Evolutionary conservation across 2,888 invertebrate species (phyloP), one percentile per base, ranked within the genome.

Genomic region (Fissipunctia ypsillon): DNA sequence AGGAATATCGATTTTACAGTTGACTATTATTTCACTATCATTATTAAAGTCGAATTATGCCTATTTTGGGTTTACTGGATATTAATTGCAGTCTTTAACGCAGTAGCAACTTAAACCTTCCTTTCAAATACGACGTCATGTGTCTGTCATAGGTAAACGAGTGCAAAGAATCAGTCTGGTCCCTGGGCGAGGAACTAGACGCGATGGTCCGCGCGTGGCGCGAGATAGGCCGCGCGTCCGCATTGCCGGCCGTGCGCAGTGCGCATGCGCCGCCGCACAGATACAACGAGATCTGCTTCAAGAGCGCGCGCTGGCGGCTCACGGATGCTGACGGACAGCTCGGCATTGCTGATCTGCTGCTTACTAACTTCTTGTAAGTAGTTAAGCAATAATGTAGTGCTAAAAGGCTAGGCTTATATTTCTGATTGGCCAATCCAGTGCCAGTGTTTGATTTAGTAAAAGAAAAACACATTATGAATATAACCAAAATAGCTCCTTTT

Each of bases 251-350:
- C 25, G 2, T 97, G 97, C 67, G 97, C 98, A 78, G 12, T 95
- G 98, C 65, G 97, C 98, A 91, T 5, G 97, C 98, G 41, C 97
- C 98, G 0, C 97, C 98, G 69, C 98, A 99, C 41, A 96, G 99
- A 50, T 91, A 94, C 93, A 95, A 95, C 92, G 95, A 99, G 96
- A 99, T 99, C 88, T 99, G 99, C 94, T 99, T 99, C 94, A 99
- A 99, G 94, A 98, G 99, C 89, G 99, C 99, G 7, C 98, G 99
- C 90, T 99, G 99, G 99, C 95, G 99, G 54, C 97, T 99, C 83
- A 99, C 99, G 0, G 99, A 99, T 93, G 98, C 98, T 0, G 99
- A 99, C 94, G 99, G 99, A 0, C 99, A 99, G 94, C 97, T 99
- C 70, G 99, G 99, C 76, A 99, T 99, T 83, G 99, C 99, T 0